These are phyloP conservation scores for Yponomeuta evonymella DNA, from an alignment of 2,888 invertebrate species.

Conservation along the genomic window DNA sequence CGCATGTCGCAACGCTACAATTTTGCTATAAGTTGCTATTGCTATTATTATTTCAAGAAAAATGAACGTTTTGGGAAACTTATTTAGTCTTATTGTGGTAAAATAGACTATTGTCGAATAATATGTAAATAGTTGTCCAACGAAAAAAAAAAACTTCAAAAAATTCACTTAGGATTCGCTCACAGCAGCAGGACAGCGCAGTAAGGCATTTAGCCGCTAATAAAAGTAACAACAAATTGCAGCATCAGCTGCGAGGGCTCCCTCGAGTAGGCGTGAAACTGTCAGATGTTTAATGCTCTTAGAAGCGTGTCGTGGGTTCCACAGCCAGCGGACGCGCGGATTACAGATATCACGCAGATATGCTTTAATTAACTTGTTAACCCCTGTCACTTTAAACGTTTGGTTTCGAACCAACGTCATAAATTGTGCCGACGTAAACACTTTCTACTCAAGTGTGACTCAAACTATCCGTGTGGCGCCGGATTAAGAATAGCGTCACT, in stretches of 20 bases:
- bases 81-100: too few relatives aligned
- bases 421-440: not conserved
- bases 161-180: too few relatives aligned
- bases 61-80: too few relatives aligned
- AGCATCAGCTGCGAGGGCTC: slow-evolving; percentile 30
- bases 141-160: too few relatives aligned
- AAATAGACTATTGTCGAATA: too few relatives aligned
- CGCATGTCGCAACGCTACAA: too few relatives aligned
- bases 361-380: slow-evolving; percentile 56
- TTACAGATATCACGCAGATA: slow-evolving; percentile 40
- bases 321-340: slow-evolving; percentile 21
- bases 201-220: not conserved
- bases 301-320: slow-evolving; percentile 15
- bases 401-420: slow-evolving; percentile 18
- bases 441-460: not conserved
- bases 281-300: slow-evolving; percentile 25
- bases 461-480: too few relatives aligned
- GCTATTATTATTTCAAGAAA: too few relatives aligned
- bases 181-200: too few relatives aligned
- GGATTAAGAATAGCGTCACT: too few relatives aligned
- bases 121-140: too few relatives aligned
- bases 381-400: slow-evolving; percentile 31
- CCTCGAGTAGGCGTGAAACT: slow-evolving; percentile 30
- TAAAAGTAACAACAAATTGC: slow-evolving; percentile 16
- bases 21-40: too few relatives aligned